A percentile compares a stretch with the other conserved stretches of the same genome.
phyloP scores from a whole-genome alignment of 2,113 vertebrate genomes.

The Plecotus auritus region DNA sequence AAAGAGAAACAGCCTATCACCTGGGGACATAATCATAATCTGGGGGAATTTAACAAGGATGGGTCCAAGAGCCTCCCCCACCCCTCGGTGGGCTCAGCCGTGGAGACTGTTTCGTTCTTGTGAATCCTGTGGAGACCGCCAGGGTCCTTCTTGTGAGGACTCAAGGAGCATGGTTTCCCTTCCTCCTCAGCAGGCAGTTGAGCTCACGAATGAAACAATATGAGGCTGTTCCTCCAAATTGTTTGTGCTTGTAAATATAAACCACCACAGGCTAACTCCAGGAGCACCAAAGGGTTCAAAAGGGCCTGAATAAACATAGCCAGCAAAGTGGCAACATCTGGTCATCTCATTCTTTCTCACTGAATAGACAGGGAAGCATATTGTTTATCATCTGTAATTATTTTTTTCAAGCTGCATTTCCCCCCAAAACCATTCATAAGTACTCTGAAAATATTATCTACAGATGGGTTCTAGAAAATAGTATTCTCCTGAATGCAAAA shows the following conservation, averaged over 20 bases:
- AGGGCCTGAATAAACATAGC: neutral
- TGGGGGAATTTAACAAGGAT: neutral
- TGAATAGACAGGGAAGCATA: neutral
- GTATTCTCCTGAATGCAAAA: neutral
- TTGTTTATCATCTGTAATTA: neutral
- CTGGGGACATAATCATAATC: neutral
- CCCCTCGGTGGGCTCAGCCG: accelerated
- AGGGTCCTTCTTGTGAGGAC: neutral
- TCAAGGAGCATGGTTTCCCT: neutral
- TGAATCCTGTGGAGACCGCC: neutral
- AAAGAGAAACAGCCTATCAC: neutral
- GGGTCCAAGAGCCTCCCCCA: too few species aligned
- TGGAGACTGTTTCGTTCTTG: too few species aligned
- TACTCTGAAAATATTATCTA: neutral
- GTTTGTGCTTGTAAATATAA: neutral
- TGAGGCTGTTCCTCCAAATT: neutral
- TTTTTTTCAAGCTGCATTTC: neutral
- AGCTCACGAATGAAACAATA: neutral
- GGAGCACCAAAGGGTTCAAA: neutral
- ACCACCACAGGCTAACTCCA: neutral
- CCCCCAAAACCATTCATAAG: neutral
- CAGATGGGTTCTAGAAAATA: neutral
- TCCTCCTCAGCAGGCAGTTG: neutral
- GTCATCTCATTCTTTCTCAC: neutral
- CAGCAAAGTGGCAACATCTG: neutral